Evolutionary conservation across 35 echinoderm and acorn worm genomes (phyloP), one percentile per base, ranked within the genome.

Genomic region (Heliocidaris tuberculata): DNA sequence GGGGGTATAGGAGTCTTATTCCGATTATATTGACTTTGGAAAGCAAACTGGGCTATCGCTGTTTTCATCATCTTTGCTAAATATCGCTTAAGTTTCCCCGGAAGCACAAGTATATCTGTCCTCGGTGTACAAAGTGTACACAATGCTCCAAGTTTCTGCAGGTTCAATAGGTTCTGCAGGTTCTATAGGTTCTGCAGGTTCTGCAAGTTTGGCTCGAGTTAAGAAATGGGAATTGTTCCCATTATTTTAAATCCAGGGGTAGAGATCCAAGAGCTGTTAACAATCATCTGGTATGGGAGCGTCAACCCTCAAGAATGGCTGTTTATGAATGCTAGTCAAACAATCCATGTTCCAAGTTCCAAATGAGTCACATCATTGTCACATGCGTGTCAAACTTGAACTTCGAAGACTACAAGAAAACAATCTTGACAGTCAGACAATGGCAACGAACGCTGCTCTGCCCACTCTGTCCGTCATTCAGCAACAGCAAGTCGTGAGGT

Each of bases 21-120:
- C 31, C 87, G 87, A 48, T 48, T 48, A 32, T 89, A 89, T 30
- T 89, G 87, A 31, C 87, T 89, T 48, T 89, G 87, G 87, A 89
- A 89, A 48, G 87, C 87, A 89, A 89, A 89, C 87, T 89, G 87
- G 87, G 87, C 87, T 4, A 89, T 48, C 2, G 87, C 87, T 32
- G 87, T 89, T 48, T 89, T 89, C 31, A 89, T 89, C 87, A 89
- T 89, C 65, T 78, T n/a, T n/a, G 21, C 65, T 27, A 78, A 21
- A 78, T 78, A 78, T 7, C 19, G 11, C 12, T 6, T 2, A 17
- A 78, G 7, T 24, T 78, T 78, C 27, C 65, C 8, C 21, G 27
- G 65, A 78, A 4, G 17, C 65, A 78, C 65, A 78, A 24, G 27
- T 10, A 56, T 78, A 5, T 78, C 65, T 27, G 2, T 78, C 65